phyloP scores from a whole-genome alignment of 2,113 vertebrate genomes.

The Osmerus eperlanus region DNA sequence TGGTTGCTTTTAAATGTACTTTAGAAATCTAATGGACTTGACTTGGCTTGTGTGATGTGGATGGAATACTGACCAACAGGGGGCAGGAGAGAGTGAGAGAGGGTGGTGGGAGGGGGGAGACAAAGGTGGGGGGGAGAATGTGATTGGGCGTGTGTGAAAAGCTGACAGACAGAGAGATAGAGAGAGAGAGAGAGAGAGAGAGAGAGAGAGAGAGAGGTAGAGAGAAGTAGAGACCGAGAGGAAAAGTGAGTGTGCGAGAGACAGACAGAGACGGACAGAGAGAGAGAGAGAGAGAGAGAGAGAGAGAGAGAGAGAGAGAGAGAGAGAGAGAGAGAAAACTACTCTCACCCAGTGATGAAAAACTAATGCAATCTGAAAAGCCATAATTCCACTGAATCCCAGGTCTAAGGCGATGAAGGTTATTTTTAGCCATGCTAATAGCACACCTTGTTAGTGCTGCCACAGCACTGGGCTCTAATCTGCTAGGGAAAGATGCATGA shows the following conservation, averaged over 20 bases:
- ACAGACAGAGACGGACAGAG: background rate
- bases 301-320: background rate
- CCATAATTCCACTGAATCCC: slow-evolving; percentile 5
- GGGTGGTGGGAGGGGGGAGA: background rate
- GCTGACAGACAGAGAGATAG: background rate
- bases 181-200: background rate
- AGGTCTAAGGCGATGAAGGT: background rate
- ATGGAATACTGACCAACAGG: too few relatives aligned
- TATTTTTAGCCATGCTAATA: slow-evolving; percentile 30
- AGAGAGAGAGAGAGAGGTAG: slow-evolving; percentile 1
- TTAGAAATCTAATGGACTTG: too few relatives aligned
- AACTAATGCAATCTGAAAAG: slow-evolving; percentile 21
- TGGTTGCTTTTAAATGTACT: too few relatives aligned
- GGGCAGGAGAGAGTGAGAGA: background rate
- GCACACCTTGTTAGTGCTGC: slow-evolving; percentile 30
- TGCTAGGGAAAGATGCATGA: background rate
- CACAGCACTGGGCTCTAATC: slow-evolving; percentile 6
- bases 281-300: too few relatives aligned
- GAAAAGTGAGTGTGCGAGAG: background rate
- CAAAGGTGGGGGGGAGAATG: background rate
- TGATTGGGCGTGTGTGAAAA: background rate
- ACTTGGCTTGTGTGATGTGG: too few relatives aligned
- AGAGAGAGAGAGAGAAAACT: background rate
- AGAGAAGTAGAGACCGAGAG: too few relatives aligned
- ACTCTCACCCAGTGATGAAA: background rate